These are phyloP conservation scores for Rousettus leschenaultii DNA, from an alignment of 2,113 vertebrate species.

Conservation along the genomic window DNA sequence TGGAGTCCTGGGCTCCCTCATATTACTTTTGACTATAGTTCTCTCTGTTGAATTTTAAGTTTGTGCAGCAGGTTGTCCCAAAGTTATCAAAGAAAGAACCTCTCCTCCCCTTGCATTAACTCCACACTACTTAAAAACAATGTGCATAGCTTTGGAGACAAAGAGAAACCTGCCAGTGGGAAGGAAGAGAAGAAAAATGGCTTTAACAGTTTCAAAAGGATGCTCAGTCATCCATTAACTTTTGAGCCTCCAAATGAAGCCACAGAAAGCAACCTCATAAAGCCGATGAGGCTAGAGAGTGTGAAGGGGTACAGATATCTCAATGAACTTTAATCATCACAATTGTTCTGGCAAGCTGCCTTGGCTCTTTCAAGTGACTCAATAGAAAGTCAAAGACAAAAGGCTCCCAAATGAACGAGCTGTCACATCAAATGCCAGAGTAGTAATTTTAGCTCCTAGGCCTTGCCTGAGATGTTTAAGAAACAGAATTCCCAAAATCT, in stretches of 20 bases:
- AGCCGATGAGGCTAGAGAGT: neutral
- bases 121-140: neutral
- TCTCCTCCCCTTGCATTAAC: neutral
- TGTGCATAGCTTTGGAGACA: neutral
- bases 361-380: slow-evolving; percentile 47
- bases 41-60: neutral
- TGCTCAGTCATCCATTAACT: neutral
- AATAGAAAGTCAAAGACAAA: slow-evolving; percentile 59
- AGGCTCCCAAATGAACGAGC: slow-evolving; percentile 51
- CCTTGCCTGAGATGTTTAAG: slow-evolving; percentile 39
- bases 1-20: neutral
- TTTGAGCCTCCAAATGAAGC: neutral
- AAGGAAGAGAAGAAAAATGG: neutral
- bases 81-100: neutral
- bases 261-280: neutral
- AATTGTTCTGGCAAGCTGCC: neutral
- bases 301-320: neutral
- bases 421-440: slow-evolving; percentile 34
- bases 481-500: slow-evolving; percentile 65
- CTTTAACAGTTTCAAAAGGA: neutral
- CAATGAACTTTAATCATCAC: neutral
- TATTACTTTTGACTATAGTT: neutral
- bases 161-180: neutral
- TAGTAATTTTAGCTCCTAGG: slow-evolving; percentile 44
- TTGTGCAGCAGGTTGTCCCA: neutral